phyloP scores from a whole-genome alignment of 2,888 invertebrate species.

The Hypolimnas misippus region DNA sequence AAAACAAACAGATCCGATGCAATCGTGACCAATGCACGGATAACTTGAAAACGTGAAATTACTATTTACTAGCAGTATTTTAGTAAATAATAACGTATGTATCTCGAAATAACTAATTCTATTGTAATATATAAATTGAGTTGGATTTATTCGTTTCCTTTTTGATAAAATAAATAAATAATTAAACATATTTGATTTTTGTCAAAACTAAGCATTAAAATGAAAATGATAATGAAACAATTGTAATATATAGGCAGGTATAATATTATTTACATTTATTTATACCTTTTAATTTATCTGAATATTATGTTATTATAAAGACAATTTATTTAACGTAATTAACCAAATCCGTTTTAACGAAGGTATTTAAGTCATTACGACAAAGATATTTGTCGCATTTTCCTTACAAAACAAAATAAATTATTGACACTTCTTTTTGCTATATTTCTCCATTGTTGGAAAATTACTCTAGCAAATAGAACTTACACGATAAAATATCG shows the following conservation, averaged over 20 bases:
- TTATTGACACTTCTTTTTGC: conserved; percentile 35
- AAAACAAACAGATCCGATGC: conserved; percentile 63
- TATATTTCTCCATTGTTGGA: conserved; percentile 41
- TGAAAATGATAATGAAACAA: no score
- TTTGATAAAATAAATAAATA: no score
- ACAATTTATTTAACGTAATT: no score
- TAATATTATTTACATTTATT: no score
- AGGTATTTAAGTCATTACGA: no score
- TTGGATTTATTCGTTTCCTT: not conserved
- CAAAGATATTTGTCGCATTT: no score
- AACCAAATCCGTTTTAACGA: not conserved
- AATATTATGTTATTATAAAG: no score
- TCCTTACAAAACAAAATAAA: not conserved
- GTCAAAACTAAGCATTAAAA: no score
- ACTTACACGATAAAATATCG: conserved; percentile 62
- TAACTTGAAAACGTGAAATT: conserved; percentile 43
- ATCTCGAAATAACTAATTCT: not conserved
- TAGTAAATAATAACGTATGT: not conserved
- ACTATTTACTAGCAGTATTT: conserved; percentile 13
- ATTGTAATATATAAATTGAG: not conserved
- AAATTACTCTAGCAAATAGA: conserved; percentile 38
- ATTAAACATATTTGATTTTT: no score
- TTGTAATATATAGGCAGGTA: no score
- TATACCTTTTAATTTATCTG: no score
- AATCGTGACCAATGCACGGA: conserved; percentile 66